Evolutionary conservation across 2,113 vertebrate species (phyloP), one percentile per base, ranked within the genome.

Genomic region (Butorides virescens): DNA sequence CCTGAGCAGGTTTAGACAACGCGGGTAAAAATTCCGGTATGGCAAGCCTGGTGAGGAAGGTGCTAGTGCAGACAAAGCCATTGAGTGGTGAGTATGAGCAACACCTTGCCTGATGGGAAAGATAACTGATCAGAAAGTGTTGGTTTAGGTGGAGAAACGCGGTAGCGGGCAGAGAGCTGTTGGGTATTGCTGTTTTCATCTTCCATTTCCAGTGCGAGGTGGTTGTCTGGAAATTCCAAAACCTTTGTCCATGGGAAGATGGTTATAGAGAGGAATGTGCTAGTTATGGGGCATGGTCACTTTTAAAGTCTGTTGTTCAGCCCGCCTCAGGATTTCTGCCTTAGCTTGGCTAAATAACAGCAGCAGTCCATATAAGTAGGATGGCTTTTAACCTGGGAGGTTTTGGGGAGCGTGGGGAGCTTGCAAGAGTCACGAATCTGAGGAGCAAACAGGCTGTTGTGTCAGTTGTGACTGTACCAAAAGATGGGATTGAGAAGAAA

Each of bases 21-120:
- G 0, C 1, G 18, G 62, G 81, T n/a, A 17, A 94, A 71, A 83
- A 84, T 93, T 94, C 92, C 86, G 61, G 90, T 61, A 96, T 97
- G 95, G 92, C 91, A 59, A 97, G 97, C 95, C 91, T 96, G 88
- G 42, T 96, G 94, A 96, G 91, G 93, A 97, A 95, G 88, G 65
- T 95, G 91, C 94, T 97, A 84, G 90, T 96, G 86, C 97, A 97
- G 89, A 85, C 86, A 68, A 97, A 96, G 94, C n/a, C 89, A 0
- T 94, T 59, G 73, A 92, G 86, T 2, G 97, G 97, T 97, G 91
- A 96, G 97, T 95, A 81, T 5, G 70, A 91, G 39, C 62, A 92
- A 26, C 7, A 5, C 85, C 74, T 89, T 87, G 90, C 76, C 92
- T 82, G 85, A 92, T 90, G 89, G 62, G 65, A 47, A 9, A 59